Evolutionary conservation across 92 coral and sea anemone genomes (phyloP).

Genomic region (Epizoanthus fatuus): DNA sequence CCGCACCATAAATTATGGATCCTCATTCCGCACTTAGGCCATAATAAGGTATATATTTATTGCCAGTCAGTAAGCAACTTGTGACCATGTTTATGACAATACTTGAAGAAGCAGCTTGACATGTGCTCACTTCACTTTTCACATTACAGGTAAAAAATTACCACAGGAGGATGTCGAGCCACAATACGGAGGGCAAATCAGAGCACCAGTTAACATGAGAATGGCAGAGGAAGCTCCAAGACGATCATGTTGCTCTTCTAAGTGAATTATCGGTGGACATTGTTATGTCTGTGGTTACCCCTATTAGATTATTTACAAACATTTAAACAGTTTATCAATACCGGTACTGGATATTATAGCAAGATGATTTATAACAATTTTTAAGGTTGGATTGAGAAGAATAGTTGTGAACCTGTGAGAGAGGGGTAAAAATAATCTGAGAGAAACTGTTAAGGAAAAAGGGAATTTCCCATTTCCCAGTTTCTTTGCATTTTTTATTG

Average conservation of each 20-base stretch:
- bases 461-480: background rate
- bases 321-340: too few species aligned
- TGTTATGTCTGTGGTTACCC: background rate
- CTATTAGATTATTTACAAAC: background rate
- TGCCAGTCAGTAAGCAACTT: background rate
- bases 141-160: slow-evolving; percentile 58
- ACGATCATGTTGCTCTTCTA: slow-evolving; percentile 60
- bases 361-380: background rate
- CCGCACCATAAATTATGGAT: too few species aligned
- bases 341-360: background rate
- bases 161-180: slow-evolving; percentile 59
- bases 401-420: background rate
- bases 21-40: too few species aligned
- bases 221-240: slow-evolving; percentile 53
- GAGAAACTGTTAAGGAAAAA: background rate
- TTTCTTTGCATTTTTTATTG: background rate
- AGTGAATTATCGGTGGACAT: slow-evolving; percentile 17
- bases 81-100: too few species aligned
- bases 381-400: background rate
- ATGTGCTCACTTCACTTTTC: too few species aligned
- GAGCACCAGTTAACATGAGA: slow-evolving; percentile 17
- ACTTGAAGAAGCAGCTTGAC: too few species aligned
- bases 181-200: slow-evolving; percentile 20
- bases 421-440: background rate
- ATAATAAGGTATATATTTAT: background rate